These are phyloP conservation scores for Dolichoris vasculosae DNA, from an alignment of 1,140 invertebrate species.

Conservation along the genomic window DNA sequence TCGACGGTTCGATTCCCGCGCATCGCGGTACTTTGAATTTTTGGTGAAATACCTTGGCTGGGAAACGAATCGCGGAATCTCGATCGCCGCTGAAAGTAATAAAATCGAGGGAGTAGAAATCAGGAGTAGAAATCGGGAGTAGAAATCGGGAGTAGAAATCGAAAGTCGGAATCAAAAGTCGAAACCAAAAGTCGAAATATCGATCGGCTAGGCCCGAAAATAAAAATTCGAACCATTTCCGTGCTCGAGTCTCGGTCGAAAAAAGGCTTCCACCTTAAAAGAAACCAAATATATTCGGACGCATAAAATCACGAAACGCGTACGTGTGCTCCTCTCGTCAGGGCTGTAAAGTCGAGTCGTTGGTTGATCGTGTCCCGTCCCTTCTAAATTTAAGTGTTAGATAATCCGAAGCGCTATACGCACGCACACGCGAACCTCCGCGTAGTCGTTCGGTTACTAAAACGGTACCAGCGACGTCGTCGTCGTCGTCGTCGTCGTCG, in stretches of 20 bases:
- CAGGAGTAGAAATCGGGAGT: too few species aligned
- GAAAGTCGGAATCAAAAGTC: too few species aligned
- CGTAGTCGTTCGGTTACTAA: slow-evolving; percentile 64
- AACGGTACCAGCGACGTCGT: slow-evolving; percentile 63
- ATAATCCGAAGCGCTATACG: slow-evolving; percentile 68
- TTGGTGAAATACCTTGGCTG: background rate
- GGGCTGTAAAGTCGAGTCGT: slow-evolving; percentile 51
- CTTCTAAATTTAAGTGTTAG: slow-evolving; percentile 75
- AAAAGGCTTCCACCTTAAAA: background rate
- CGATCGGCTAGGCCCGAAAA: background rate
- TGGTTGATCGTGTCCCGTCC: slow-evolving; percentile 54
- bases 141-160: too few species aligned
- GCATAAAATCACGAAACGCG: slow-evolving; percentile 19
- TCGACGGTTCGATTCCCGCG: background rate
- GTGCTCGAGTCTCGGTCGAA: background rate
- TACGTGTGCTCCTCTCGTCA: background rate
- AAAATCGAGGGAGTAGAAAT: too few species aligned
- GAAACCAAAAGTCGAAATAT: too few species aligned
- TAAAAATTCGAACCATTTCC: background rate
- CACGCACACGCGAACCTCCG: slow-evolving; percentile 29
- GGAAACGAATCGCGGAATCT: background rate
- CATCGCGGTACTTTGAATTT: background rate
- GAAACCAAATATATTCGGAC: slow-evolving; percentile 7
- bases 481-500: slow-evolving; percentile 46
- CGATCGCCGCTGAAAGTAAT: background rate